phyloP scores from a whole-genome alignment of 2,113 vertebrate species.

The Cyprinodon variegatus region DNA sequence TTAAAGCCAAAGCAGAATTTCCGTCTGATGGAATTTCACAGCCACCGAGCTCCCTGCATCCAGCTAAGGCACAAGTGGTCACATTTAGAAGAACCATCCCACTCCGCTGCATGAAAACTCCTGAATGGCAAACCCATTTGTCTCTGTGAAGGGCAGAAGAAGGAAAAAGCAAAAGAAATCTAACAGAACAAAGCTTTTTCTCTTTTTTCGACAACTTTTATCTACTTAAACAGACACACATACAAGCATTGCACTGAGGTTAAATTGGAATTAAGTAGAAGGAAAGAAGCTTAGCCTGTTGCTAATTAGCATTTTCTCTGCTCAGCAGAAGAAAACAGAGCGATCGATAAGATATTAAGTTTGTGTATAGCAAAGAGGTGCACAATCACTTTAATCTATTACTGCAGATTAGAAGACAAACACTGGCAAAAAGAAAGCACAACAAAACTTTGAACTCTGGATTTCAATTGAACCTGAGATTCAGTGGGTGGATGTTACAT shows the following conservation, averaged over 20 bases:
- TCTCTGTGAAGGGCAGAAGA: constrained; percentile 81
- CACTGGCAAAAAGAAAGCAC: constrained; percentile 43
- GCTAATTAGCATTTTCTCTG: constrained; percentile 91
- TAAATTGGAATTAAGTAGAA: constrained; percentile 74
- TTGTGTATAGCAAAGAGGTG: constrained; percentile 88
- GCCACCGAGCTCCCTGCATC: constrained; percentile 63
- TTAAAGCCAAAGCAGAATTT: constrained; percentile 77
- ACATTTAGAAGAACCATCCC: constrained; percentile 78
- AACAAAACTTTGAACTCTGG: constrained; percentile 46
- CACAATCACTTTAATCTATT: constrained; percentile 78
- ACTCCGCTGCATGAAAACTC: constrained; percentile 72
- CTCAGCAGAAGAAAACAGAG: constrained; percentile 88
- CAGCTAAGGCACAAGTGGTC: constrained; percentile 73
- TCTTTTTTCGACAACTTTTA: constrained; percentile 84
- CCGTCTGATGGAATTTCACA: constrained; percentile 82
- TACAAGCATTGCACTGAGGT: constrained; percentile 46
- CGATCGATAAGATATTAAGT: constrained; percentile 90
- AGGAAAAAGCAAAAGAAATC: constrained; percentile 74
- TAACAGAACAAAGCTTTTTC: constrained; percentile 82
- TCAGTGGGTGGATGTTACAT: background rate
- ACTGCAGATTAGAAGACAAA: constrained; percentile 66
- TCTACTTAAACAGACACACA: constrained; percentile 49
- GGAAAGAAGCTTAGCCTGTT: constrained; percentile 76
- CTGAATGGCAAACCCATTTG: constrained; percentile 83
- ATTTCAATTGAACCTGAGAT: constrained; percentile 26